These are phyloP conservation scores for Euleptes europaea DNA, from an alignment of 2,113 vertebrate species.

Conservation along the genomic window DNA sequence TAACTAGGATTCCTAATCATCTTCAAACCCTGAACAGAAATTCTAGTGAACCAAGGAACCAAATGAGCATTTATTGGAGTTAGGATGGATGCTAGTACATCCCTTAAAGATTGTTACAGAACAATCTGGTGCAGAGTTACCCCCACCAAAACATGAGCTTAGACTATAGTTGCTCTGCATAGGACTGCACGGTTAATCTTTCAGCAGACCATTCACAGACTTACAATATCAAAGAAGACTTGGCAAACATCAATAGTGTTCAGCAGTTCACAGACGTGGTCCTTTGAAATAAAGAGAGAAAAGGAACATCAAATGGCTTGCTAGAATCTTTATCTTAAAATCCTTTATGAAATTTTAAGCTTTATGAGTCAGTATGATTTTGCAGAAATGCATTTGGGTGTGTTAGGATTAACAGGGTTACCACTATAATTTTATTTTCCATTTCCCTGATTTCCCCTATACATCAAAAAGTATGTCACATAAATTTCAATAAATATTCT, in stretches of 20 bases:
- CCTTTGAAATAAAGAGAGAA: constrained; percentile 75
- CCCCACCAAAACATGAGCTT: not conserved
- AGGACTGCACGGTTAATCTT: not conserved
- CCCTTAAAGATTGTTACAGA: too few relatives aligned
- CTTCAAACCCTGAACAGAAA: not conserved
- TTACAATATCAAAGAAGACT: constrained; percentile 99
- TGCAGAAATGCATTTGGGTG: not conserved
- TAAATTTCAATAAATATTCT: too few relatives aligned
- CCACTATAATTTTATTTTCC: too few relatives aligned
- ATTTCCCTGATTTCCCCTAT: too few relatives aligned
- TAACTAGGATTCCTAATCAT: not conserved
- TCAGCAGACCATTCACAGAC: constrained; percentile 57
- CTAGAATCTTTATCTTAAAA: not conserved
- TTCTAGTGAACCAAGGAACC: not conserved
- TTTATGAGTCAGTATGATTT: not conserved
- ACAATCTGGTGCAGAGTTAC: too few relatives aligned
- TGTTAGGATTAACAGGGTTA: not conserved
- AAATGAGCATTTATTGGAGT: not conserved
- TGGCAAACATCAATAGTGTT: constrained; percentile 98
- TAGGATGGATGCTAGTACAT: not conserved
- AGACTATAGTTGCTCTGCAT: not conserved
- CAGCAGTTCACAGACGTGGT: constrained; percentile 97
- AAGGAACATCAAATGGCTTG: not conserved
- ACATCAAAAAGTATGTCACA: too few relatives aligned
- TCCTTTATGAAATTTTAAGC: not conserved